Evolutionary conservation across 2,888 invertebrate genomes (phyloP).

Genomic region (Gastracanthus pulcherrimus): DNA sequence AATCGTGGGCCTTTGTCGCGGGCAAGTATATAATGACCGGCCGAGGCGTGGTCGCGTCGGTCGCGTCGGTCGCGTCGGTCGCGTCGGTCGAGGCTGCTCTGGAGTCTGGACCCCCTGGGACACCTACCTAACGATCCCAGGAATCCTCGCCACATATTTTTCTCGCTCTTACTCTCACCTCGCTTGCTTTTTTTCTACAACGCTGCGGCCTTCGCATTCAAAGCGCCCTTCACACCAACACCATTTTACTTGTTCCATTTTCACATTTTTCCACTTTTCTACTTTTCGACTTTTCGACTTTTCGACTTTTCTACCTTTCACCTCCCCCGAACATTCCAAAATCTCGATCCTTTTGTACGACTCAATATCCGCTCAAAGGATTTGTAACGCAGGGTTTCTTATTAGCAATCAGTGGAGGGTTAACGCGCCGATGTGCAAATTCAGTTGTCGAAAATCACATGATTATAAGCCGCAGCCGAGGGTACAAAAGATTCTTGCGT

Average conservation of each 20-base stretch:
- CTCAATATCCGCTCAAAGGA: no score
- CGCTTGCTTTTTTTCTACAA: background rate
- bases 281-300: background rate
- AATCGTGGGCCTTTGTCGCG: background rate
- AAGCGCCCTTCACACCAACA: background rate
- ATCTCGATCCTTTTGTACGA: no score
- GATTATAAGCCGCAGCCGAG: no score
- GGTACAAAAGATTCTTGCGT: no score
- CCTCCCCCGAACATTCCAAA: no score
- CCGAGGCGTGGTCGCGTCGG: slow-evolving; percentile 36
- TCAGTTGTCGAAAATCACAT: slow-evolving; percentile 5
- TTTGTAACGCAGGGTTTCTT: no score
- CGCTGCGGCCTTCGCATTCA: no score
- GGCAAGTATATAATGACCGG: background rate
- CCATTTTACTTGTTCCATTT: background rate
- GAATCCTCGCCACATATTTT: slow-evolving; percentile 43
- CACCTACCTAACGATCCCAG: slow-evolving; percentile 17
- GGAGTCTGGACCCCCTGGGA: slow-evolving; percentile 45
- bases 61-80: background rate
- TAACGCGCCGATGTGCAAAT: slow-evolving; percentile 20
- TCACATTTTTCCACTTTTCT: background rate
- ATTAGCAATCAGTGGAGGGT: no score
- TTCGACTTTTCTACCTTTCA: no score
- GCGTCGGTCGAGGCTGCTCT: background rate
- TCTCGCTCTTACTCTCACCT: slow-evolving; percentile 33